Evolutionary conservation across 2,888 invertebrate genomes (phyloP).

Genomic region (Chymomyza procnemis): DNA sequence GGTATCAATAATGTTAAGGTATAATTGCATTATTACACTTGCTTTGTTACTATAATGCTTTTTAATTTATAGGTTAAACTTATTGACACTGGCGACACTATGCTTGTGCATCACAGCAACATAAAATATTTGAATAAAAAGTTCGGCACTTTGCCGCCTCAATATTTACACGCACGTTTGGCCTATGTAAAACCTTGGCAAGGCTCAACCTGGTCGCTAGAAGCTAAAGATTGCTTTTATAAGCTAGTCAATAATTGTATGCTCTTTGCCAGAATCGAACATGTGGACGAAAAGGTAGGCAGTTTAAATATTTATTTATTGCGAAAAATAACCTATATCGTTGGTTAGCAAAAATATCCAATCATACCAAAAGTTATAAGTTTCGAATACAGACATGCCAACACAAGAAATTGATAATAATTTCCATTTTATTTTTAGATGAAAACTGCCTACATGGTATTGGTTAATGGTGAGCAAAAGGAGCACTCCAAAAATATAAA

Average conservation of each 20-base stretch:
- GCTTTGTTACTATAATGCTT: neutral
- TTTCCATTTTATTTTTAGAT: constrained; percentile 46
- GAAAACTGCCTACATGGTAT: constrained; percentile 55
- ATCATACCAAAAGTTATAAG: too few relatives aligned
- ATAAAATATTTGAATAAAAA: constrained; percentile 62
- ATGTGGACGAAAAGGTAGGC: constrained; percentile 56
- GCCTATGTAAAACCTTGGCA: constrained; percentile 62
- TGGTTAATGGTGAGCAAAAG: constrained; percentile 41
- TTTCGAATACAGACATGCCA: too few relatives aligned
- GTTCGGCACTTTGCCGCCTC: constrained; percentile 66
- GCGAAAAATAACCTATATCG: too few relatives aligned
- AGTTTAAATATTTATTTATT: too few relatives aligned
- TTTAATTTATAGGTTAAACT: constrained; percentile 54
- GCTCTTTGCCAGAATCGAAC: constrained; percentile 65
- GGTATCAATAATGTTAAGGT: constrained; percentile 59
- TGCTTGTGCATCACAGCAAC: constrained; percentile 49
- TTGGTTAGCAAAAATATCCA: too few relatives aligned
- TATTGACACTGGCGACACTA: constrained; percentile 71
- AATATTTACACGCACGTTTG: constrained; percentile 64
- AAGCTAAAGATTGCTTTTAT: constrained; percentile 61
- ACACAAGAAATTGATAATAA: too few relatives aligned
- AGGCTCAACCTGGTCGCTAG: constrained; percentile 57
- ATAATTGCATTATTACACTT: neutral
- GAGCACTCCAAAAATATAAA: constrained; percentile 29
- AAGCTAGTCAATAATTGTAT: constrained; percentile 52